A percentile compares a stretch with the other conserved stretches of the same genome.
Conservation (phyloP, 23 tunicate species). For the Trididemnum clinides region DNA sequence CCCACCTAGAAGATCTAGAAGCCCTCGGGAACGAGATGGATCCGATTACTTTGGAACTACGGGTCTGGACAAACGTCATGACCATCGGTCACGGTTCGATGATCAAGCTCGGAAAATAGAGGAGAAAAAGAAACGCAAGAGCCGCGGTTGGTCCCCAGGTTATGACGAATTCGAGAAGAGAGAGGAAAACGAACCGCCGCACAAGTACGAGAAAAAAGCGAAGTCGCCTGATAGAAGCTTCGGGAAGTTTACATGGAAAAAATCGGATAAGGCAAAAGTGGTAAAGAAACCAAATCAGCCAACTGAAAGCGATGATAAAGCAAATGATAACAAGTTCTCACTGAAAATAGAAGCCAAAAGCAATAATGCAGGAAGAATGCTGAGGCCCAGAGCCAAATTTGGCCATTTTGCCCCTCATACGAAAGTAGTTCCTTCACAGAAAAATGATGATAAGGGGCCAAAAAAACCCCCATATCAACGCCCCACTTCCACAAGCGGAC, state of each 20-base stretch:
- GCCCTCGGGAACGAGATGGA: neutral
- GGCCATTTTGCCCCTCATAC: slow-evolving; percentile 22
- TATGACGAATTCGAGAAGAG: slow-evolving; percentile 62
- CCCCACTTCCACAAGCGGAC: neutral
- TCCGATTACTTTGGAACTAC: neutral
- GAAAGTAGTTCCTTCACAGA: neutral
- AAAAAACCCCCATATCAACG: neutral
- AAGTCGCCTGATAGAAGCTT: slow-evolving; percentile 18
- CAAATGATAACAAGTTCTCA: neutral
- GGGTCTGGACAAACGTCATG: neutral
- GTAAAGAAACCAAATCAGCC: neutral
- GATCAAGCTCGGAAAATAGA: neutral
- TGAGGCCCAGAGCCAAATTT: neutral
- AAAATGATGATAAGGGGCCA: neutral
- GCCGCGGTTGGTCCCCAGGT: slow-evolving; percentile 71
- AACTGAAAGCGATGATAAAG: neutral
- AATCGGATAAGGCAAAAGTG: slow-evolving; percentile 4
- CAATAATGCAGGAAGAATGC: neutral
- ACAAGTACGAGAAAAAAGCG: neutral
- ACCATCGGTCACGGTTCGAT: neutral
- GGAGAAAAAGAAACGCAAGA: neutral
- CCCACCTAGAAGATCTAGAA: neutral
- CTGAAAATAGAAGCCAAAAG: neutral
- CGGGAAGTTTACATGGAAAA: slow-evolving; percentile 76
- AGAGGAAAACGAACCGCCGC: neutral